A percentile compares a stretch with the other conserved stretches of the same genome.
These are phyloP conservation scores for Fulica atra DNA, from an alignment of 2,113 vertebrate species.

Conservation along the genomic window DNA sequence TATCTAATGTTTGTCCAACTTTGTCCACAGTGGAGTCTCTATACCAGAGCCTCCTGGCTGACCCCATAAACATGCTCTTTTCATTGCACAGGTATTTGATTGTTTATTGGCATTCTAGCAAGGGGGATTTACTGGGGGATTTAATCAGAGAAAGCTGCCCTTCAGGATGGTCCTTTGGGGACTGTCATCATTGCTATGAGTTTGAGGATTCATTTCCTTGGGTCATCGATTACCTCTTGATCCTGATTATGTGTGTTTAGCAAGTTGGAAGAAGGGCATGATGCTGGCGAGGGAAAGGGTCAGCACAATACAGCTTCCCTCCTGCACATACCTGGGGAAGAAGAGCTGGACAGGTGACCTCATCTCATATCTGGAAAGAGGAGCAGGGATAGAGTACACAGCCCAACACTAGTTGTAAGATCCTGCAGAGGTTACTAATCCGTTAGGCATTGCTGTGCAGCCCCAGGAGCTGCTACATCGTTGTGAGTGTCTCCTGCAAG, in stretches of 20 bases:
- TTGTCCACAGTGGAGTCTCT: not conserved
- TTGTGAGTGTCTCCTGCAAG: accelerated
- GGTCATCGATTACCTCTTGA: not conserved
- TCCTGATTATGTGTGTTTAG: not conserved
- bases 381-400: not conserved
- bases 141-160: not conserved
- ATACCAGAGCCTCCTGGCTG: not conserved
- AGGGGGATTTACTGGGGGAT: not conserved
- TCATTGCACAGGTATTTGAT: not conserved
- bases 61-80: not conserved
- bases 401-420: not conserved
- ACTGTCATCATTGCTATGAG: not conserved
- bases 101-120: not conserved
- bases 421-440: not conserved
- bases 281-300: not conserved
- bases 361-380: not conserved
- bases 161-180: not conserved
- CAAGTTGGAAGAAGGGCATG: not conserved
- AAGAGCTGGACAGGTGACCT: not conserved
- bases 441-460: not conserved
- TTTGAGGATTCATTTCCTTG: not conserved
- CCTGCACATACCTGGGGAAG: not conserved
- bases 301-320: not conserved
- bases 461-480: not conserved
- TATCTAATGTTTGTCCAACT: not conserved